These are phyloP conservation scores for Achroia grisella DNA, from an alignment of 1,140 invertebrate species.

Conservation along the genomic window DNA sequence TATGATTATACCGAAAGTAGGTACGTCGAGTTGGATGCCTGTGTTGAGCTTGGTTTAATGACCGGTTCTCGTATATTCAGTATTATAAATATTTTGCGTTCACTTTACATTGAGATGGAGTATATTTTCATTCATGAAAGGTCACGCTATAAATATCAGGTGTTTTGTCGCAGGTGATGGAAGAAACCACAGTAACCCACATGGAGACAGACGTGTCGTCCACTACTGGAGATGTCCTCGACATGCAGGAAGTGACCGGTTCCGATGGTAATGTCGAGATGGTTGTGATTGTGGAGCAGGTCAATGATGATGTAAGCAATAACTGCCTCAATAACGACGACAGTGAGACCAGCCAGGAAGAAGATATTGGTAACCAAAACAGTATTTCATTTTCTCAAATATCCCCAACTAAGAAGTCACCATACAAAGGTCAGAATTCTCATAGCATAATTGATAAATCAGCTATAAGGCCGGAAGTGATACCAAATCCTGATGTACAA, in stretches of 20 bases:
- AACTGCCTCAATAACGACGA: conserved; percentile 2
- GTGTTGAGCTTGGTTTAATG: conserved; percentile 49
- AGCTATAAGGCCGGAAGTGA: too few species aligned
- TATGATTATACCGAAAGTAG: conserved; percentile 66
- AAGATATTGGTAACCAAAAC: too few species aligned
- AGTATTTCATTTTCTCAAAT: too few species aligned
- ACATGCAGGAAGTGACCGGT: conserved; percentile 31
- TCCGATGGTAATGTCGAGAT: conserved; percentile 41
- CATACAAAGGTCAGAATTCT: too few species aligned
- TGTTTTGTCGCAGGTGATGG: conserved; percentile 52
- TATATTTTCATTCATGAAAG: conserved; percentile 29
- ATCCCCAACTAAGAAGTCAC: too few species aligned
- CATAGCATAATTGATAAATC: too few species aligned
- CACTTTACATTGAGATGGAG: background rate
- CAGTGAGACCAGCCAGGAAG: too few species aligned
- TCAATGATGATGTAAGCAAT: conserved; percentile 27
- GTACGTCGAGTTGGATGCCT: conserved; percentile 43
- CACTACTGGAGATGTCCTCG: conserved; percentile 39
- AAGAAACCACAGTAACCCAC: conserved; percentile 44
- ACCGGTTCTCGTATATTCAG: conserved; percentile 44
- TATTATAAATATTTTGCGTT: too few species aligned
- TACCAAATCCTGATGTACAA: too few species aligned
- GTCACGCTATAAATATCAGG: conserved; percentile 34
- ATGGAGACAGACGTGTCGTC: conserved; percentile 60
- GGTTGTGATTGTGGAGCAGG: conserved; percentile 42